These are phyloP conservation scores for Atta cephalotes DNA, from an alignment of 1,140 invertebrate species.

Conservation along the genomic window DNA sequence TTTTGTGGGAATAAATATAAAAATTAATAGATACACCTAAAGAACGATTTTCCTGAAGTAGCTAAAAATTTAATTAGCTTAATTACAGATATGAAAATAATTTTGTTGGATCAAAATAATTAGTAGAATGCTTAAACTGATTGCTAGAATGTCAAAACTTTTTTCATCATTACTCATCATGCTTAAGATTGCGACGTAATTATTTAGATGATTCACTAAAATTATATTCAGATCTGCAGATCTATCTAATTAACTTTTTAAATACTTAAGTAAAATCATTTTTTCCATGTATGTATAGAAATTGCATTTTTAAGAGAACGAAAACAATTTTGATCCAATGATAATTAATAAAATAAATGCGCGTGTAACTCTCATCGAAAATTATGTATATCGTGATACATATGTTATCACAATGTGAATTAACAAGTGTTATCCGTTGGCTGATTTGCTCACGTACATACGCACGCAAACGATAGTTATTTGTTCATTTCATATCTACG, in stretches of 20 bases:
- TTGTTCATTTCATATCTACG: conserved; percentile 3
- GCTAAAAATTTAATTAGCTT: too few relatives aligned
- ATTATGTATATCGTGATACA: not conserved
- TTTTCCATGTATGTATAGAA: not conserved
- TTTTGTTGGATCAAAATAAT: too few relatives aligned
- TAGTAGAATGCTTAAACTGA: too few relatives aligned
- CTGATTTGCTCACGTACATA: not conserved
- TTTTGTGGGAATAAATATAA: not conserved
- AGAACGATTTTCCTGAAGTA: too few relatives aligned
- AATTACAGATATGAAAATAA: too few relatives aligned
- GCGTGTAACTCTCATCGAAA: not conserved
- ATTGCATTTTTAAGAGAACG: conserved; percentile 14
- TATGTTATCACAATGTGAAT: not conserved
- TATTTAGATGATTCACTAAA: too few relatives aligned
- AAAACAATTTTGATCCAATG: not conserved
- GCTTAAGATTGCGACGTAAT: too few relatives aligned
- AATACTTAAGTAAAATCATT: too few relatives aligned
- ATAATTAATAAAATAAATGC: not conserved
- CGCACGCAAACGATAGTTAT: not conserved
- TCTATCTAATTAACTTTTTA: too few relatives aligned
- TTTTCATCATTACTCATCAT: too few relatives aligned
- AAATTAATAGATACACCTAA: not conserved
- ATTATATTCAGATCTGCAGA: too few relatives aligned
- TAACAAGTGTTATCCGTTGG: not conserved
- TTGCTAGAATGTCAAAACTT: too few relatives aligned